Conservation (phyloP, 2,113 vertebrate genomes). For the Rhagologus leucostigma region DNA sequence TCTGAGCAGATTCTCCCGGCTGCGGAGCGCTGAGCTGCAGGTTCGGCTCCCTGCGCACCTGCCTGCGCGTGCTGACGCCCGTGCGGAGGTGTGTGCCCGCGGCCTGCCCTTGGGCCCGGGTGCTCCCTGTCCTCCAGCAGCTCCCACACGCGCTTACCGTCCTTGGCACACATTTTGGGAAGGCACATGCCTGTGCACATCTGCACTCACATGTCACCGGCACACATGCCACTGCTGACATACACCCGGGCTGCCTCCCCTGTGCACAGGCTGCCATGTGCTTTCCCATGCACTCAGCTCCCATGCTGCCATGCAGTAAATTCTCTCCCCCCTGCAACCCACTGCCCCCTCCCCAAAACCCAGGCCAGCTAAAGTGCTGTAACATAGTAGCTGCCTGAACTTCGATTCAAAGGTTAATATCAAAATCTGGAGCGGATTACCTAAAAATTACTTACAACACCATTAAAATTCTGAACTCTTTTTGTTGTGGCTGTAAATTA, state of each 20-base stretch:
- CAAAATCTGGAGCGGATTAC: constrained; percentile 89
- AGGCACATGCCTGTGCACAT: neutral
- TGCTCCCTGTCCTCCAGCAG: neutral
- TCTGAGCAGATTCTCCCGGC: rapidly evolving
- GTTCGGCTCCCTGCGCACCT: neutral
- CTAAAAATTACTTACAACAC: constrained; percentile 95
- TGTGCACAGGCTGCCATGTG: neutral
- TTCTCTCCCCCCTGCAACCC: neutral
- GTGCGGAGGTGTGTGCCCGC: neutral
- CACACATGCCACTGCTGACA: neutral
- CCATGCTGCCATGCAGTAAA: neutral
- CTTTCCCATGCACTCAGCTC: neutral
- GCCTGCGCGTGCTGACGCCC: neutral
- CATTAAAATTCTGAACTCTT: constrained; percentile 89
- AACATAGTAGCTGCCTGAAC: constrained; percentile 88
- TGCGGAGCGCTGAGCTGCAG: rapidly evolving
- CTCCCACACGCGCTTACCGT: rapidly evolving
- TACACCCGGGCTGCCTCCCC: neutral
- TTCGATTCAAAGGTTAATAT: constrained; percentile 90
- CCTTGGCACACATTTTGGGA: neutral
- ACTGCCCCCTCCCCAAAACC: neutral
- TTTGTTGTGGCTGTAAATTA: constrained; percentile 95
- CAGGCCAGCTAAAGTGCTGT: constrained; percentile 66
- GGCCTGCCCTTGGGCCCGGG: neutral
- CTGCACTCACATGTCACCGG: neutral